These are phyloP conservation scores for Halcyon senegalensis DNA, from an alignment of 2,113 vertebrate species.

Conservation along the genomic window DNA sequence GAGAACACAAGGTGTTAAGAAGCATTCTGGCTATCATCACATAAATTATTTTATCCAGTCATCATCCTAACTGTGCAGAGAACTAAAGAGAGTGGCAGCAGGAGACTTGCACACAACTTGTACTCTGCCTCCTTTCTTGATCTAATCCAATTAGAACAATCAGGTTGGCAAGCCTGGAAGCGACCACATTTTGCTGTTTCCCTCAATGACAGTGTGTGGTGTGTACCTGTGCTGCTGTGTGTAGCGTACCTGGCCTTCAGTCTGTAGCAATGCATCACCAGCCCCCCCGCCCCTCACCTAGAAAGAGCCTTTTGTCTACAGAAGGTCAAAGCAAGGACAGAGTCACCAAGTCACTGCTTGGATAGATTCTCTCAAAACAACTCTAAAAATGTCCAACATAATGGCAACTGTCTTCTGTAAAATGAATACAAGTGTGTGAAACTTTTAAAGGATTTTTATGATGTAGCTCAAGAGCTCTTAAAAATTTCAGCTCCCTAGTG, in stretches of 20 bases:
- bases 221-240: not conserved
- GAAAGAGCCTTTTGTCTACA: not conserved
- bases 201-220: accelerated
- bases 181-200: not conserved
- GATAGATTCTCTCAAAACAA: constrained; percentile 9
- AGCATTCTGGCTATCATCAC: not conserved
- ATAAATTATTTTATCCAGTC: not conserved
- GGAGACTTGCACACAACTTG: not conserved
- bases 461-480: constrained; percentile 62
- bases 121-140: not conserved
- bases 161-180: not conserved
- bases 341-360: not conserved
- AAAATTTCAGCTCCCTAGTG: constrained; percentile 57
- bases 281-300: not conserved
- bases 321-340: not conserved
- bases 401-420: constrained; percentile 34
- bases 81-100: not conserved
- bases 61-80: not conserved
- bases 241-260: not conserved
- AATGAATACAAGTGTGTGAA: constrained; percentile 47
- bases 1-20: not conserved
- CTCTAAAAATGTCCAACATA: constrained; percentile 25
- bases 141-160: constrained; percentile 3
- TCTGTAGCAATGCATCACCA: not conserved
- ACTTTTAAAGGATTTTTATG: constrained; percentile 62